Percentiles rank a stretch among this genome's conserved stretches.
Conservation (phyloP, 2,113 vertebrate genomes). For the Tautogolabrus adspersus region DNA sequence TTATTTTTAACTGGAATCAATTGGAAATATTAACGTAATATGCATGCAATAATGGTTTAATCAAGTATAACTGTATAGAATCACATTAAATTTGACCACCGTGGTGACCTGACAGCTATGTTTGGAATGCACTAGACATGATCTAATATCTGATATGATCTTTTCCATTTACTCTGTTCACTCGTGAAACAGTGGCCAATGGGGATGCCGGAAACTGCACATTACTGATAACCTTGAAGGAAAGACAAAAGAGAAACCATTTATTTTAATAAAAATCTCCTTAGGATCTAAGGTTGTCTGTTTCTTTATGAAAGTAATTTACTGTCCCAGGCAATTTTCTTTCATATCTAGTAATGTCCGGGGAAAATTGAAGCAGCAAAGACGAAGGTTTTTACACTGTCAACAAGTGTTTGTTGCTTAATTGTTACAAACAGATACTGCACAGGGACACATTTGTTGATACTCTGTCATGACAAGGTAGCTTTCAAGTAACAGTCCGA, state of each 20-base stretch:
- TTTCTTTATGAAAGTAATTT: conserved; percentile 23
- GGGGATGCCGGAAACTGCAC: conserved; percentile 32
- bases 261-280: conserved; percentile 59
- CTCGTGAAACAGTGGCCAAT: conserved; percentile 51
- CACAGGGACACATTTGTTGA: conserved; percentile 36
- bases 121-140: conserved; percentile 35
- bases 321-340: not conserved
- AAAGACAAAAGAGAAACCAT: conserved; percentile 50
- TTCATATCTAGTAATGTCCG: conserved; percentile 21
- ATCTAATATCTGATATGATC: conserved; percentile 51
- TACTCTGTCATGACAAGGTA: conserved; percentile 33
- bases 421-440: not conserved
- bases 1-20: too few species aligned
- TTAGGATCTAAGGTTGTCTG: conserved; percentile 29
- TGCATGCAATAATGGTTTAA: not conserved
- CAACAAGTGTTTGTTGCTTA: conserved; percentile 20
- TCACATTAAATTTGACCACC: not conserved
- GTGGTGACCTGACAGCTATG: not conserved
- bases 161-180: conserved; percentile 63
- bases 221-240: conserved; percentile 67
- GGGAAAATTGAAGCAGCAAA: not conserved
- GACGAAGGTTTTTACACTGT: conserved; percentile 1
- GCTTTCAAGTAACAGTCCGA: conserved; percentile 54
- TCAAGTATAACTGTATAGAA: not conserved
- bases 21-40: not conserved